Conservation (phyloP, 2,113 vertebrate genomes). For the Ellobius talpinus region DNA sequence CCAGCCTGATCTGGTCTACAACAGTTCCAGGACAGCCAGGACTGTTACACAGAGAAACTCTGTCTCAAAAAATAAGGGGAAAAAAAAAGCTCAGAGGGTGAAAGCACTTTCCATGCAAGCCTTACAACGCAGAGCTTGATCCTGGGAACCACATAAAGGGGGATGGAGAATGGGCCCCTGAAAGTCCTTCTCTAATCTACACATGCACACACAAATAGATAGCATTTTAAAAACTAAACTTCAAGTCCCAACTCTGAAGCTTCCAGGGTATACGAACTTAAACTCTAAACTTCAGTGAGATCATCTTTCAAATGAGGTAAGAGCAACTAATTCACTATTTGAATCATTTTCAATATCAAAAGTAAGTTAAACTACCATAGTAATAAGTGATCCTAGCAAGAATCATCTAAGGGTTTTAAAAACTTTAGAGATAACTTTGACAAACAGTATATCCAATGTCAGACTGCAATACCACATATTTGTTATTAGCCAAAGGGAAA, state of each 20-base stretch:
- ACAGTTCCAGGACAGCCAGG: background rate
- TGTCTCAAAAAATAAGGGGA: background rate
- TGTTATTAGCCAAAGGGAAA: background rate
- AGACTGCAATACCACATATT: background rate
- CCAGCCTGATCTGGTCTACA: background rate
- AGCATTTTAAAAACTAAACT: background rate
- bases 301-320: constrained; percentile 23
- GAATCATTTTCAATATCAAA: background rate
- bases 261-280: background rate
- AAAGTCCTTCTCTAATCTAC: background rate
- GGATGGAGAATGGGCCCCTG: background rate
- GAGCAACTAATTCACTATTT: constrained; percentile 23
- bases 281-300: background rate
- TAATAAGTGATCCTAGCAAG: constrained; percentile 19
- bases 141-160: background rate
- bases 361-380: background rate
- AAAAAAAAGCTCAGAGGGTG: background rate
- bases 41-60: background rate
- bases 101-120: background rate
- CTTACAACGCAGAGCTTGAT: too few species aligned
- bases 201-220: background rate
- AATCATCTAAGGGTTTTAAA: constrained; percentile 25
- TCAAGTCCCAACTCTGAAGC: constrained; percentile 13
- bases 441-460: background rate
- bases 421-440: constrained; percentile 7